Evolutionary conservation across 2,797 vertebrate genomes (phyloP).

Genomic region (Hypotaenidia okinawae): DNA sequence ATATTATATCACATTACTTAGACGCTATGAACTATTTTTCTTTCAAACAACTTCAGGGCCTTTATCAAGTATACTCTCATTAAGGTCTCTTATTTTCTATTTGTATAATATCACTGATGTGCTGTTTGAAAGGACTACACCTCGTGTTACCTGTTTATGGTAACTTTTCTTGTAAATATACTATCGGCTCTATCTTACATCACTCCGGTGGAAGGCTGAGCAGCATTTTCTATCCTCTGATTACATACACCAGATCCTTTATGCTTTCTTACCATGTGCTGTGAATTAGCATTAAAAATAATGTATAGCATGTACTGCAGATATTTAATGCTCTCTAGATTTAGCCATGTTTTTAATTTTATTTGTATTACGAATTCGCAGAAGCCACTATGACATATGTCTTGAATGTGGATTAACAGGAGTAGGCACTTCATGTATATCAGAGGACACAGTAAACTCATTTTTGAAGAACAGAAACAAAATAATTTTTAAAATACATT

Average conservation of each 20-base stretch:
- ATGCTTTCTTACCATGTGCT: background rate
- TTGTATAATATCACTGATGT: background rate
- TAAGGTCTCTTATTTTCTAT: background rate
- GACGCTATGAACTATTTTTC: background rate
- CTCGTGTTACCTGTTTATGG: background rate
- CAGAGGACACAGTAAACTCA: background rate
- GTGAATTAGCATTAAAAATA: background rate
- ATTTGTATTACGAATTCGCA: background rate
- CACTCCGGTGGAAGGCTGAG: background rate
- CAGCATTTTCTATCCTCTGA: background rate
- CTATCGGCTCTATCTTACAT: background rate
- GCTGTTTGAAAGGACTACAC: background rate
- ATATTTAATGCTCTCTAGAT: background rate
- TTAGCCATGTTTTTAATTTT: background rate
- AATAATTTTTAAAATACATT: background rate
- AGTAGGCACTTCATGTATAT: background rate
- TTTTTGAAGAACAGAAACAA: constrained; percentile 11
- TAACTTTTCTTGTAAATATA: background rate
- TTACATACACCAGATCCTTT: background rate
- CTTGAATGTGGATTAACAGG: constrained; percentile 21
- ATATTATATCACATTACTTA: background rate
- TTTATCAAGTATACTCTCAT: background rate
- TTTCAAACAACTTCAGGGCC: background rate
- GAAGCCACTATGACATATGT: background rate
- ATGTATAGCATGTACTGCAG: background rate